phyloP scores from a whole-genome alignment of 2,113 vertebrate genomes.

The Vidua chalybeata region DNA sequence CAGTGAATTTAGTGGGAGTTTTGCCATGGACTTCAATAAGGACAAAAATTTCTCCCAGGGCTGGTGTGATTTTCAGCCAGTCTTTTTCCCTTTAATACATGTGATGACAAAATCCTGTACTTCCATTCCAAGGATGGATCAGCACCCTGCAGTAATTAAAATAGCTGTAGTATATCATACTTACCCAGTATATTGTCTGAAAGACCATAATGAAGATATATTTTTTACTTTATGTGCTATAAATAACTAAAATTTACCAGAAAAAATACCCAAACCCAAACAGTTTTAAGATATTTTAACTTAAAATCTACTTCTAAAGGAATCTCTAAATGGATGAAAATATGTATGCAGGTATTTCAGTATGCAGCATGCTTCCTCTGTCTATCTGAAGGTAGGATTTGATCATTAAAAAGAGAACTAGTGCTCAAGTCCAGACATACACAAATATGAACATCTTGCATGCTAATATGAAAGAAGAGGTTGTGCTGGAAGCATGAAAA shows the following conservation, averaged over 20 bases:
- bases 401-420: not conserved
- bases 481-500: not conserved
- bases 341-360: not conserved
- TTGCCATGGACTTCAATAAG: not conserved
- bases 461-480: not conserved
- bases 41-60: not conserved
- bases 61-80: not conserved
- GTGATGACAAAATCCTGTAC: slow-evolving; percentile 25
- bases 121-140: slow-evolving; percentile 40
- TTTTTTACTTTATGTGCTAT: not conserved
- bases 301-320: not conserved
- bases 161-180: not conserved
- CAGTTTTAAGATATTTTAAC: not conserved
- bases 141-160: slow-evolving; percentile 39
- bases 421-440: not conserved
- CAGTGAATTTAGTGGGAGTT: slow-evolving; percentile 6
- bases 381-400: not conserved
- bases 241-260: not conserved
- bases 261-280: not conserved
- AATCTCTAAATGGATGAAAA: not conserved
- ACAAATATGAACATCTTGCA: not conserved
- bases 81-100: not conserved
- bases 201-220: not conserved
- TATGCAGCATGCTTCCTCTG: not conserved
- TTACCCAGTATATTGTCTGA: not conserved